Percentiles rank a stretch among this genome's conserved stretches.
Conservation (phyloP, 2,888 invertebrate species). For the Athripsodes cinereus region DNA sequence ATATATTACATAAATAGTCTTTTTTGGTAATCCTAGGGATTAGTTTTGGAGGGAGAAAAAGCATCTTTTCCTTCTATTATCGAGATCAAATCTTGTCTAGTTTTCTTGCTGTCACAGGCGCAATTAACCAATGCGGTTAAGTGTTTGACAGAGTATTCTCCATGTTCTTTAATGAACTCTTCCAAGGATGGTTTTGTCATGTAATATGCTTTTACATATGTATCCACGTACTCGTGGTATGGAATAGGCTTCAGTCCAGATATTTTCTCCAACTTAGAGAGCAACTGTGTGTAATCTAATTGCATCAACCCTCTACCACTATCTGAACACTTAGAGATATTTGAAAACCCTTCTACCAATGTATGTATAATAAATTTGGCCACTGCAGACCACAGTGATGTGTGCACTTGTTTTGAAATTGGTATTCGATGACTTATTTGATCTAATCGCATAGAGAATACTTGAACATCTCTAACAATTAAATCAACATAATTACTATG, state of each 20-base stretch:
- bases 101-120: conserved; percentile 83
- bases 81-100: conserved; percentile 69
- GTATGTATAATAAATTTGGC: conserved; percentile 80
- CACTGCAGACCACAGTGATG: conserved; percentile 80
- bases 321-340: conserved; percentile 89
- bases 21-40: background rate
- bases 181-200: conserved; percentile 83
- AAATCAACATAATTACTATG: conserved; percentile 86
- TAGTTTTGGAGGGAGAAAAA: conserved; percentile 8
- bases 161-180: conserved; percentile 79
- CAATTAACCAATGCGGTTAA: conserved; percentile 76
- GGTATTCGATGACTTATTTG: conserved; percentile 65
- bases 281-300: conserved; percentile 91
- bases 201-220: conserved; percentile 95
- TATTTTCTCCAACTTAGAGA: conserved; percentile 84
- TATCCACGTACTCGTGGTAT: conserved; percentile 85
- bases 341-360: conserved; percentile 89
- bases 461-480: conserved; percentile 67
- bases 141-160: conserved; percentile 86
- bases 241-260: conserved; percentile 80
- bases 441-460: conserved; percentile 71
- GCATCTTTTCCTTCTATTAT: conserved; percentile 59
- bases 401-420: conserved; percentile 62
- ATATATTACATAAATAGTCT: background rate
- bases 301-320: conserved; percentile 98